phyloP scores from a whole-genome alignment of 2,888 invertebrate species.

The Spialia ferax region DNA sequence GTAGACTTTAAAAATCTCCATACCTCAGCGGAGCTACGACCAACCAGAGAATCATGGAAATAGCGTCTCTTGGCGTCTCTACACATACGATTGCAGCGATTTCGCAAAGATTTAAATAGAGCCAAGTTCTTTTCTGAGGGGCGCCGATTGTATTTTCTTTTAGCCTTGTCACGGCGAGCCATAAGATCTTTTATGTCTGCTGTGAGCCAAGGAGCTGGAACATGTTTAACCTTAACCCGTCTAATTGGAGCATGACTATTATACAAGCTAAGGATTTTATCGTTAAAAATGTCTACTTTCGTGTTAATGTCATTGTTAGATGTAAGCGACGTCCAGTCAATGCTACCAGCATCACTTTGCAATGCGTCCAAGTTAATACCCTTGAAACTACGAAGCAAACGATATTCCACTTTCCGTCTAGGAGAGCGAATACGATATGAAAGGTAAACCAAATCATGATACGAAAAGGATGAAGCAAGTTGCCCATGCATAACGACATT shows the following conservation, averaged over 20 bases:
- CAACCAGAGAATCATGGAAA: neutral
- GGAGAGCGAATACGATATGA: neutral
- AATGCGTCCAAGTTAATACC: neutral
- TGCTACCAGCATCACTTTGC: neutral
- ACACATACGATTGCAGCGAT: constrained; percentile 1
- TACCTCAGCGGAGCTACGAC: neutral
- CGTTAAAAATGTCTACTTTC: neutral
- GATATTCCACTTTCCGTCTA: neutral
- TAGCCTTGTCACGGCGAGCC: neutral
- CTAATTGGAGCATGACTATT: neutral
- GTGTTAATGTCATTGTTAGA: neutral
- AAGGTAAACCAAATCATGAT: neutral
- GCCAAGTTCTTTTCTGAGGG: neutral
- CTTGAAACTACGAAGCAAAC: neutral
- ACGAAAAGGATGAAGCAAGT: neutral
- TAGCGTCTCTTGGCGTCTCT: constrained; percentile 1
- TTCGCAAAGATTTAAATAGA: neutral
- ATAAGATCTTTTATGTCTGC: neutral
- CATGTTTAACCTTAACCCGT: neutral
- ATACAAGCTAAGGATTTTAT: neutral
- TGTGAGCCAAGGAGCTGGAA: neutral
- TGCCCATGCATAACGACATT: neutral
- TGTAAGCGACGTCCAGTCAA: neutral
- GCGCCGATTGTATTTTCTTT: neutral
- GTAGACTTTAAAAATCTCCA: neutral